phyloP scores from a whole-genome alignment of 2,797 vertebrate genomes.

The Phalanger gymnotis region DNA sequence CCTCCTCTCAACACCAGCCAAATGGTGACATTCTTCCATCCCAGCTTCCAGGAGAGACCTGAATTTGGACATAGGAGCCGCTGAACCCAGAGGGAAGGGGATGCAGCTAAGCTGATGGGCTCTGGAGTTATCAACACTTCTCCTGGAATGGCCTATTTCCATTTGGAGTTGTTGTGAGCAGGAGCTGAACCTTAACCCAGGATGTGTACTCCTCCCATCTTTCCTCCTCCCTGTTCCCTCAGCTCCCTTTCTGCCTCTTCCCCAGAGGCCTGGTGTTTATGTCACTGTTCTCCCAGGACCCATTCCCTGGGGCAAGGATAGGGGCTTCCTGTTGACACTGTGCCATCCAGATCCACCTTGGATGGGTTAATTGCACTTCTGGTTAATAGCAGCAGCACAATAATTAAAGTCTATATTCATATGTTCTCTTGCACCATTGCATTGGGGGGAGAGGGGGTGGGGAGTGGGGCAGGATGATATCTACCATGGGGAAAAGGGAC shows the following conservation, averaged over 20 bases:
- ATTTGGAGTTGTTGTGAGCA: neutral
- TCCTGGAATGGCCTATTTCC: neutral
- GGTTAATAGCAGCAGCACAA: constrained; percentile 72
- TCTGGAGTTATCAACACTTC: neutral
- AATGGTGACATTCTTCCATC: neutral
- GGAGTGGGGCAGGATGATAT: neutral
- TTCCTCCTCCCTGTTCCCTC: too few relatives aligned
- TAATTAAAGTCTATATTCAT: constrained; percentile 73
- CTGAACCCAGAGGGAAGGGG: neutral
- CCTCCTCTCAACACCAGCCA: neutral
- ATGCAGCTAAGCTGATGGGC: neutral
- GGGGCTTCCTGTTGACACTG: constrained; percentile 63
- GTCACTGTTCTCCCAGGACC: neutral
- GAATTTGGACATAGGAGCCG: neutral
- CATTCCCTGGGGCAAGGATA: neutral
- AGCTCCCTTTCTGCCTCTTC: neutral
- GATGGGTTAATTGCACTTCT: constrained; percentile 29
- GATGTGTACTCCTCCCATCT: neutral
- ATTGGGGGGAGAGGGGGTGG: neutral
- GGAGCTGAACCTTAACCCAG: neutral
- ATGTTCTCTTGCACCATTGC: neutral
- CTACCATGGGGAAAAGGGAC: neutral
- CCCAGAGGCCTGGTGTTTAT: neutral
- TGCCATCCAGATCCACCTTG: constrained; percentile 52
- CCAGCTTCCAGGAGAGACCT: neutral